Base-by-base conservation (phyloP, 2,888 invertebrate species). In the Lacanobia wlatinum region DNA sequence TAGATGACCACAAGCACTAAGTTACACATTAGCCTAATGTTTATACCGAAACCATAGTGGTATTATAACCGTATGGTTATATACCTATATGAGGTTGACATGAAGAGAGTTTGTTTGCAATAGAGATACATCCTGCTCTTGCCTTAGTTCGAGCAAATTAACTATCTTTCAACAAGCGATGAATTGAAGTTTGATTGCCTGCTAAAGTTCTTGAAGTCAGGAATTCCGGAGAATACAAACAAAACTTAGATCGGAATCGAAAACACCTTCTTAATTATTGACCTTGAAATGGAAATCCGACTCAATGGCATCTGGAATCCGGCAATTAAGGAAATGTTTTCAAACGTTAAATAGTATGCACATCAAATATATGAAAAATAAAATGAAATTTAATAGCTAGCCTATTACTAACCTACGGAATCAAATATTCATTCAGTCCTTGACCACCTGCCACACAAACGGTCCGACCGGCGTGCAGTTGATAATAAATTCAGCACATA, bases 361-460 rank as follows among this genome's bases (percentile, higher is more conserved):
- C 2, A 12, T 38, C 16, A 53, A 43, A 43, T 43, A 23, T 10
- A n/a, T n/a, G n/a, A n/a, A n/a, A n/a, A n/a, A n/a, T n/a, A n/a
- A n/a, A n/a, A n/a, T n/a, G n/a, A n/a, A n/a, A 58, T 56, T 38
- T n/a, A 58, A 58, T 56, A 58, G 58, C 38, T 38, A n/a, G n/a
- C 12, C 21, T 21, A 46, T 21, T 14, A 10, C 4, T 3, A 14
- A 16, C 43, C 43, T 14, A 69, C 10, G 16, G 14, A 70, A 70
- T 46, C n/a, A 70, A 55, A 56, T 48, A 46, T 70, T 70, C 14
- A 23, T 55, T 46, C 16, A 8, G 16, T 10, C 12, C 12, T 70
- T 38, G 38, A 16, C 16, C 8, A 48, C 12, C 46, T 70, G 46
- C 38, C n/a, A 16, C 34, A 23, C 34, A 55, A 55, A 55, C 14